A percentile compares a stretch with the other conserved stretches of the same genome.
Conservation (phyloP, 23 tunicate genomes). For the Botrylloides violaceus region DNA sequence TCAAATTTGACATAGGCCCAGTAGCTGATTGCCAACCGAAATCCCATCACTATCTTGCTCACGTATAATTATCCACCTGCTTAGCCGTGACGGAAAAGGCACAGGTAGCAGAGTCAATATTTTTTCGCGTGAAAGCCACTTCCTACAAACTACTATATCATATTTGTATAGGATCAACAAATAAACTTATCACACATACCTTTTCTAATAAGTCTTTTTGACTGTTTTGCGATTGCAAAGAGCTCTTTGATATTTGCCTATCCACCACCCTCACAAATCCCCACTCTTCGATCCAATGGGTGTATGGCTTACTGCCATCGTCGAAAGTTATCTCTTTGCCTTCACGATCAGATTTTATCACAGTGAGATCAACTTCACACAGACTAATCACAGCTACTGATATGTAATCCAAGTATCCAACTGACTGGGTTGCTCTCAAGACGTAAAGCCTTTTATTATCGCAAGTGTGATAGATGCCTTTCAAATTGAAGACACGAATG, state of each 20-base stretch:
- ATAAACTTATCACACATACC: background rate
- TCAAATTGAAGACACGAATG: constrained; percentile 3
- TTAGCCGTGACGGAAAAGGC: no score
- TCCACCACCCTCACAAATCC: background rate
- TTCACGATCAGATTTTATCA: constrained; percentile 3
- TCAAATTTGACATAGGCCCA: no score
- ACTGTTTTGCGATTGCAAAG: background rate
- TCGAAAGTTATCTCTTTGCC: background rate
- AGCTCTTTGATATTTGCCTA: background rate
- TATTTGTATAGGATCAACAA: no score
- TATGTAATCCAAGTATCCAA: constrained; percentile 3
- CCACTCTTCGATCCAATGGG: constrained; percentile 6
- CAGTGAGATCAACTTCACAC: background rate
- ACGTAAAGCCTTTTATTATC: constrained; percentile 10
- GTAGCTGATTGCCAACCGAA: no score
- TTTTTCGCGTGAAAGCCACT: no score
- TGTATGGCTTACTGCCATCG: background rate
- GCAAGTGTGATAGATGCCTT: constrained; percentile 17
- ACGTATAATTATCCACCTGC: no score
- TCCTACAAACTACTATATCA: no score
- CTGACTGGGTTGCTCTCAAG: background rate
- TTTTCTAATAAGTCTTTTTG: background rate
- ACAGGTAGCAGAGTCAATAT: no score
- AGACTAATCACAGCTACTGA: constrained; percentile 5
- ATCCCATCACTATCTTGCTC: no score